These are phyloP conservation scores for Argynnis bischoffii DNA, from an alignment of 2,888 invertebrate genomes.

Conservation along the genomic window DNA sequence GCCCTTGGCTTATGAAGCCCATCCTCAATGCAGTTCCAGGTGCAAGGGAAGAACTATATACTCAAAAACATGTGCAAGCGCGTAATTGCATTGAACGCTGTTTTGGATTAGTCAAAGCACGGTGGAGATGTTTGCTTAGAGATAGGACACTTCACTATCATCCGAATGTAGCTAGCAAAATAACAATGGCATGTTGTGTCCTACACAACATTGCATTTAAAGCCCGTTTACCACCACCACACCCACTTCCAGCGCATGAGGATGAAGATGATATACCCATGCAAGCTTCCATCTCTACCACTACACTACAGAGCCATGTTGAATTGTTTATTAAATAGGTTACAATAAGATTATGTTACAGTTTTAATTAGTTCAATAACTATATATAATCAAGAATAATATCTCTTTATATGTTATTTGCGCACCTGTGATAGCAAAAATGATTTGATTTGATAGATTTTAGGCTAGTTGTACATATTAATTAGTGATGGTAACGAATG, in stretches of 20 bases:
- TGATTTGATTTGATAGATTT: too few species aligned
- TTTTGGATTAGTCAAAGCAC: too few species aligned
- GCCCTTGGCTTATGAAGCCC: slow-evolving; percentile 23
- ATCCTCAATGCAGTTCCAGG: slow-evolving; percentile 21
- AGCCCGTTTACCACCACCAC: not conserved
- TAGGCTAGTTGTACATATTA: too few species aligned
- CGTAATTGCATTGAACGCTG: not conserved
- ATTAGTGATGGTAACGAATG: too few species aligned
- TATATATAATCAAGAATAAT: too few species aligned
- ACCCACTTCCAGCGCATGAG: not conserved
- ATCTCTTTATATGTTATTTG: too few species aligned
- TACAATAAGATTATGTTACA: not conserved
- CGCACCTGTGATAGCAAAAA: too few species aligned
- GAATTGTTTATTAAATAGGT: slow-evolving; percentile 6
- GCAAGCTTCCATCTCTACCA: not conserved
- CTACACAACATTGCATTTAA: not conserved
- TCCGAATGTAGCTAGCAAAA: too few species aligned
- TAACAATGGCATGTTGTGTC: too few species aligned
- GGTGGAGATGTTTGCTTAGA: too few species aligned
- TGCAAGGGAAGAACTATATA: slow-evolving; percentile 5
- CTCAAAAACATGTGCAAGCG: not conserved
- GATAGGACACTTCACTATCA: too few species aligned
- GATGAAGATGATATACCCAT: not conserved
- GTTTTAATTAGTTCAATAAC: too few species aligned
- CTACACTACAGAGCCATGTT: not conserved